Evolutionary conservation across 2,888 invertebrate genomes (phyloP).

Genomic region (Allacma fusca): DNA sequence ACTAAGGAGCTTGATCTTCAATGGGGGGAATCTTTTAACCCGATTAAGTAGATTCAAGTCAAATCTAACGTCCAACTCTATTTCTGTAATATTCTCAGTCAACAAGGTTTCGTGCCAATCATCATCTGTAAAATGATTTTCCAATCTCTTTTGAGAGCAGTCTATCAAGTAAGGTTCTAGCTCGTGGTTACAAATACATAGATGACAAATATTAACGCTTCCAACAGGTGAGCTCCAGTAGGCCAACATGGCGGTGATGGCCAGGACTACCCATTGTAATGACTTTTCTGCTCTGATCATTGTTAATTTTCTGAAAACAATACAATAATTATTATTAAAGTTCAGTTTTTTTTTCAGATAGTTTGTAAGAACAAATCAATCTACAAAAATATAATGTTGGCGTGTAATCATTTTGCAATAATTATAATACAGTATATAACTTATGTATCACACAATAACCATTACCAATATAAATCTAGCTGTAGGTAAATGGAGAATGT

Average conservation of each 20-base stretch:
- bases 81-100: constrained; percentile 22
- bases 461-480: too few species aligned
- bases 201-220: constrained; percentile 37
- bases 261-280: background rate
- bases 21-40: constrained; percentile 45
- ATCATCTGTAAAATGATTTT: constrained; percentile 18
- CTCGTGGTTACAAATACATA: constrained; percentile 36
- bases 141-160: constrained; percentile 20
- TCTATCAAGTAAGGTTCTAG: constrained; percentile 34
- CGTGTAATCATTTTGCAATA: too few species aligned
- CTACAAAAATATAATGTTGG: too few species aligned
- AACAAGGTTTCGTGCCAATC: constrained; percentile 43
- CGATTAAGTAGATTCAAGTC: constrained; percentile 46
- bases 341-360: too few species aligned
- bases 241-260: background rate
- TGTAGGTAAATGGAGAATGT: too few species aligned
- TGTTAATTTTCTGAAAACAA: constrained; percentile 3
- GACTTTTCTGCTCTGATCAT: background rate
- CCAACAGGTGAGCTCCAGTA: background rate
- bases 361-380: too few species aligned
- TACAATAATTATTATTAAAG: too few species aligned
- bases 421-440: too few species aligned
- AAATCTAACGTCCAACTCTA: constrained; percentile 48
- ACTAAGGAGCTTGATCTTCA: constrained; percentile 43
- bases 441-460: too few species aligned